Base-by-base conservation (phyloP, 2,797 vertebrate genomes). In the Picus viridis region DNA sequence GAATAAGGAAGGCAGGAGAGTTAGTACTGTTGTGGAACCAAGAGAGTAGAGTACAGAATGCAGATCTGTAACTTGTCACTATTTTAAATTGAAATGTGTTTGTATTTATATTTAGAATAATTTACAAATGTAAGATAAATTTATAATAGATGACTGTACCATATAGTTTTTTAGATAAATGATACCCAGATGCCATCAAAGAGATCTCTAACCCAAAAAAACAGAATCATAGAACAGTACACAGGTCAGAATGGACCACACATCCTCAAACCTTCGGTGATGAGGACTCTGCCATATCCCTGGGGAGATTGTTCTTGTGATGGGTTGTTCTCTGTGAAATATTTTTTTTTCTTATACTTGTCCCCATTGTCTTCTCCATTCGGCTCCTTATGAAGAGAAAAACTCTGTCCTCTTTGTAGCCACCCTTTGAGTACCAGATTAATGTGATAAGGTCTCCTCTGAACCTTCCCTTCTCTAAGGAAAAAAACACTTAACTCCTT, bases 141-240 rank as follows among this genome's bases (percentile, higher is more conserved):
- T 47, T 68, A 7, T 43, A 45, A 12, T 20, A 11, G 24, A 45
- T 69, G 16, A 19, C 23, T 57, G 5, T 57, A 7, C 11, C 39
- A 32, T 51, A 24, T 75, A 4, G 20, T 10, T 71, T 72, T 39
- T 9, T 9, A 3, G 10, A 29, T 84, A 51, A 26, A 18, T 54
- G 73, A 34, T 34, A 29, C 1, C 10, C 36, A 7, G 5, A 80
- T 32, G 68, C 8, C 59, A 61, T 36, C 34, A 13, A n/a, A 68
- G 74, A 57, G 9, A n/a, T 15, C 39, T 87, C 76, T n/a, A 67
- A 32, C 12, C 9, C 24, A 4, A 18, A 63, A 63, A 51, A 72
- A 1, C 0, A 54, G 23, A 62, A 29, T 43, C 29, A 3, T 22
- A 67, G 58, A 87, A 41, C 9, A 51, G 0, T 6, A 27, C 5